A percentile compares a stretch with the other conserved stretches of the same genome.
Evolutionary conservation across 2,113 vertebrate species (phyloP).

Genomic region (Empidonax traillii): DNA sequence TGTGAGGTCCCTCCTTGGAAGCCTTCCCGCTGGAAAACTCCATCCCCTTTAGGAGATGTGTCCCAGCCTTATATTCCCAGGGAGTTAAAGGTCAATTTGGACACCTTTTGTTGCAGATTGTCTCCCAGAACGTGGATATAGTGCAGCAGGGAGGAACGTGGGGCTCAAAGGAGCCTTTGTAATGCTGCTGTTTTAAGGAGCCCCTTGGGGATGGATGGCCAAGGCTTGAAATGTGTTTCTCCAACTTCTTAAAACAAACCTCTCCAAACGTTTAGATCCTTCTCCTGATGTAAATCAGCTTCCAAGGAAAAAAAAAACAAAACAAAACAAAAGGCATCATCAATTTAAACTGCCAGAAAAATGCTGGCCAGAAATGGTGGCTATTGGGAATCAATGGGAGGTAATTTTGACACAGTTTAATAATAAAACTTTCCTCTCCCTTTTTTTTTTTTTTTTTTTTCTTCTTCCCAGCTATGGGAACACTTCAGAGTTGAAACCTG

Average conservation of each 20-base stretch:
- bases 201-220: not conserved
- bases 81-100: not conserved
- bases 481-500: not conserved
- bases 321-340: not conserved
- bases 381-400: not conserved
- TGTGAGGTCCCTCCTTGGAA: not conserved
- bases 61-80: not conserved
- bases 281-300: not conserved
- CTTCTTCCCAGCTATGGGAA: not conserved
- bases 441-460: not conserved
- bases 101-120: not conserved
- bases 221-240: not conserved
- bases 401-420: not conserved
- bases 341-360: not conserved
- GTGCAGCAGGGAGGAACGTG: not conserved
- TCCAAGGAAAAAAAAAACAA: too few species aligned
- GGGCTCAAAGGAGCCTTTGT: not conserved
- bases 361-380: not conserved
- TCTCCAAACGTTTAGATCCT: not conserved
- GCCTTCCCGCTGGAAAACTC: not conserved
- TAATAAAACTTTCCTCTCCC: not conserved
- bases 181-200: not conserved
- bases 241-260: not conserved
- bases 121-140: not conserved
- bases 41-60: not conserved